Conservation (phyloP, 1,140 invertebrate species). For the Caenorhabditis remanei region DNA sequence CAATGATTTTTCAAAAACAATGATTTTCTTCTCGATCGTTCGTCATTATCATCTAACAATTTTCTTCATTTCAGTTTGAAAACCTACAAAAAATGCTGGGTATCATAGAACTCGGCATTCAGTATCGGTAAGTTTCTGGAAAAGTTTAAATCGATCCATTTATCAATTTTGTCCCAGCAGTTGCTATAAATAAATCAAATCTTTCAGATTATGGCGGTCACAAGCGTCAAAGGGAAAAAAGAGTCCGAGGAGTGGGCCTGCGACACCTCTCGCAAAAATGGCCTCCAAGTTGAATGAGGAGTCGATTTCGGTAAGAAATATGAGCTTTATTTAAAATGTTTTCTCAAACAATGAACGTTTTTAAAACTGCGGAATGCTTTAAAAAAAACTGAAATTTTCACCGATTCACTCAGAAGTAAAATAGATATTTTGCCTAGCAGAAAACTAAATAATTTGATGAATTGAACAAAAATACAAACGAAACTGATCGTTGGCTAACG, state of each 20-base stretch:
- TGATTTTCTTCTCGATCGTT: constrained; percentile 20
- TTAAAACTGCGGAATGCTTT: too few relatives aligned
- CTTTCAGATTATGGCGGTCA: constrained; percentile 13
- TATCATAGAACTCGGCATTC: constrained; percentile 48
- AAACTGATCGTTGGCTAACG: too few relatives aligned
- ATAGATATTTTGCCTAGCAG: too few relatives aligned
- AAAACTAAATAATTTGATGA: too few relatives aligned
- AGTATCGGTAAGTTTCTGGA: background rate
- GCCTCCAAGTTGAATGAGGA: constrained; percentile 25
- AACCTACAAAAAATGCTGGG: constrained; percentile 36
- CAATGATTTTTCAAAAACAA: background rate
- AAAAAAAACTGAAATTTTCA: too few relatives aligned
- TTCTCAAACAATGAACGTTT: too few relatives aligned
- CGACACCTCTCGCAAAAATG: constrained; percentile 28
- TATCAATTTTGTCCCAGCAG: too few relatives aligned
- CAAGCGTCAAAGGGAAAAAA: constrained; percentile 14
- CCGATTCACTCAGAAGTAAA: too few relatives aligned
- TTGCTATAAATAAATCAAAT: background rate
- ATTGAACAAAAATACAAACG: too few relatives aligned
- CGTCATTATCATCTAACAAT: too few relatives aligned
- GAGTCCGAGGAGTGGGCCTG: background rate
- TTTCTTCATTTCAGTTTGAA: background rate
- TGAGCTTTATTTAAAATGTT: background rate
- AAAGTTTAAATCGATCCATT: background rate
- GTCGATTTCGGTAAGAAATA: constrained; percentile 40